Conservation (phyloP, 2,113 vertebrate species). For the Percopsis transmontana region DNA sequence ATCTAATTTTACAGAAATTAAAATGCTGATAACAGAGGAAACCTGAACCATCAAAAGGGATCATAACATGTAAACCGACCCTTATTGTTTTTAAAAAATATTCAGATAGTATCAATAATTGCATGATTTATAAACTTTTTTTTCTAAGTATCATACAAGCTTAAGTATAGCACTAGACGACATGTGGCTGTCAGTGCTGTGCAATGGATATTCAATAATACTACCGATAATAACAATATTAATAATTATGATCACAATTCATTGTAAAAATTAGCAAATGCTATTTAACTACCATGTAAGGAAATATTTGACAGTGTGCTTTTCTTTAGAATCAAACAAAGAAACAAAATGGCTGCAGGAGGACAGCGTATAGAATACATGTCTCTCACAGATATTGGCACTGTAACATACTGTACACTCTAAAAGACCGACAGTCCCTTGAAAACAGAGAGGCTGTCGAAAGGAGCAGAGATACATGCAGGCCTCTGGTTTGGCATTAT, state of each 20-base stretch:
- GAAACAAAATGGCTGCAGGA: constrained; percentile 46
- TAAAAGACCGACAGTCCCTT: constrained; percentile 60
- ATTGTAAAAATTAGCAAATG: constrained; percentile 76
- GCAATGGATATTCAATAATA: constrained; percentile 71
- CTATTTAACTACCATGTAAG: constrained; percentile 72
- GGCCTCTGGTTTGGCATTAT: constrained; percentile 67
- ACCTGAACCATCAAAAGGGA: constrained; percentile 62
- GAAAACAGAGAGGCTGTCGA: constrained; percentile 57
- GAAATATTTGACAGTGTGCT: constrained; percentile 75
- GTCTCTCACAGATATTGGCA: constrained; percentile 73
- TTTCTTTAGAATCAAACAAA: constrained; percentile 53
- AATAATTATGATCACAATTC: constrained; percentile 73
- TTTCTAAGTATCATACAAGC: constrained; percentile 70
- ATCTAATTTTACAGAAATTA: constrained; percentile 45
- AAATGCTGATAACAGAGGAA: constrained; percentile 46
- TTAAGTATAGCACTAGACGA: constrained; percentile 67
- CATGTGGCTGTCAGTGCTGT: constrained; percentile 72
- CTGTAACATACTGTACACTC: constrained; percentile 72
- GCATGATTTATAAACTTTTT: constrained; percentile 73
- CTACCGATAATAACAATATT: constrained; percentile 74
- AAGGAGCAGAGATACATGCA: constrained; percentile 71
- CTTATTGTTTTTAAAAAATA: constrained; percentile 66
- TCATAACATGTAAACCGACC: constrained; percentile 64
- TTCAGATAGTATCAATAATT: constrained; percentile 66
- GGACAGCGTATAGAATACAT: constrained; percentile 56